phyloP scores from a whole-genome alignment of 2,888 invertebrate genomes.

The Monoplex corrugatus region DNA sequence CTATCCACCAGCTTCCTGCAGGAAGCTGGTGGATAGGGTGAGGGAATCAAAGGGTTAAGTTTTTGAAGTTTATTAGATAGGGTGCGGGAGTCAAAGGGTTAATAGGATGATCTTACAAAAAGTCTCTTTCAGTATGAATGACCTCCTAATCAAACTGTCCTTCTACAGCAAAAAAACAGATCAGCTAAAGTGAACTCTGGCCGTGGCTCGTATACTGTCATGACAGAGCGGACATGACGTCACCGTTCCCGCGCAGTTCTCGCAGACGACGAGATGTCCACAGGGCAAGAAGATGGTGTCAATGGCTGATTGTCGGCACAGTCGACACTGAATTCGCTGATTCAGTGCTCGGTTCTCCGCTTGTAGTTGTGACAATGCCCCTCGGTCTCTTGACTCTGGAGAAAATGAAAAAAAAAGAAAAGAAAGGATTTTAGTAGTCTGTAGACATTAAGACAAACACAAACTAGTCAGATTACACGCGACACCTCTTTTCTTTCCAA shows the following conservation, averaged over 20 bases:
- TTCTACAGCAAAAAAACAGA: neutral
- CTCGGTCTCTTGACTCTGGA: neutral
- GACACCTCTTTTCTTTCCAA: too few relatives aligned
- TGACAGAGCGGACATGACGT: constrained; percentile 34
- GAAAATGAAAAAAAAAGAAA: too few relatives aligned
- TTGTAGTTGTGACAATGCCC: neutral
- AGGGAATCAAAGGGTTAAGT: too few relatives aligned
- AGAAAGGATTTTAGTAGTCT: too few relatives aligned
- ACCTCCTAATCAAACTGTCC: neutral
- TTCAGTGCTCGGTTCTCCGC: neutral
- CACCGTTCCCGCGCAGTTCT: constrained; percentile 33
- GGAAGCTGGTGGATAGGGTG: too few relatives aligned
- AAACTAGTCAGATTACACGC: too few relatives aligned
- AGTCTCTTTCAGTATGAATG: too few relatives aligned
- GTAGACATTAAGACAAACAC: too few relatives aligned
- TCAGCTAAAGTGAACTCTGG: constrained; percentile 20
- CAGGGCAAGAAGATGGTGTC: constrained; percentile 42
- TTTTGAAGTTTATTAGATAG: too few relatives aligned
- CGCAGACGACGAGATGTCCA: constrained; percentile 37
- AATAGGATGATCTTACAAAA: too few relatives aligned
- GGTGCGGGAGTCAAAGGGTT: too few relatives aligned
- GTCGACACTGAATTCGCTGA: neutral
- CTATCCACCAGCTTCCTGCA: too few relatives aligned
- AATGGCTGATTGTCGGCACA: neutral
- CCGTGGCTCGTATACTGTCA: neutral